phyloP scores from a whole-genome alignment of 2,797 vertebrate species.

The Poecilia picta region DNA sequence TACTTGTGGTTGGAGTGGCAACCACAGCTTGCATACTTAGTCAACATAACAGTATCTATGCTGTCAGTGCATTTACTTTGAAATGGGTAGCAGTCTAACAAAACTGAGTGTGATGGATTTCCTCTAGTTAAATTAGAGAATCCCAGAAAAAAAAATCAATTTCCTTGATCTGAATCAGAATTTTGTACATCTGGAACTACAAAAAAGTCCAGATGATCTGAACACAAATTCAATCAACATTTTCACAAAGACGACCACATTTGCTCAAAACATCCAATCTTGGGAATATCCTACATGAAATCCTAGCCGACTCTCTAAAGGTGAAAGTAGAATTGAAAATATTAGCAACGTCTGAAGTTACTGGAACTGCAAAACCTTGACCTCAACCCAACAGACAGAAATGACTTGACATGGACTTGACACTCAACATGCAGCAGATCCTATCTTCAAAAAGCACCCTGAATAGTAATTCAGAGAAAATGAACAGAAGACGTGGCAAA shows the following conservation, averaged over 20 bases:
- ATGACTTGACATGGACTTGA: conserved; percentile 17
- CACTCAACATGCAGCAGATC: conserved; percentile 23
- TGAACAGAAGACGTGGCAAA: conserved; percentile 10
- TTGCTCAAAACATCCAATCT: background rate
- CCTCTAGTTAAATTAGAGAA: background rate
- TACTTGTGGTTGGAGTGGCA: background rate
- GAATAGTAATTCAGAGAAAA: conserved; percentile 17
- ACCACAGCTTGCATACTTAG: background rate
- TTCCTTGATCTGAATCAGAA: background rate
- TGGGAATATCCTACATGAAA: background rate
- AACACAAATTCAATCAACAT: background rate
- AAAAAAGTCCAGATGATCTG: background rate
- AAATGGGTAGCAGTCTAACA: background rate
- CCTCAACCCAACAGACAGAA: conserved; percentile 14
- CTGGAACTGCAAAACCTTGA: conserved; percentile 13
- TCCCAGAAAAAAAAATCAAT: background rate
- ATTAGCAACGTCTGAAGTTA: background rate
- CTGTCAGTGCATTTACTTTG: background rate
- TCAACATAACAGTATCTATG: background rate
- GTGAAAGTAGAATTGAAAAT: conserved; percentile 3
- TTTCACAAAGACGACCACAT: background rate
- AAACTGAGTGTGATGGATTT: background rate
- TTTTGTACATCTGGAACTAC: background rate
- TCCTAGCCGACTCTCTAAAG: background rate
- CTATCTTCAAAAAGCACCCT: conserved; percentile 22